These are phyloP conservation scores for Melanostigma gelatinosum DNA, from an alignment of 2,113 vertebrate species.

Conservation along the genomic window DNA sequence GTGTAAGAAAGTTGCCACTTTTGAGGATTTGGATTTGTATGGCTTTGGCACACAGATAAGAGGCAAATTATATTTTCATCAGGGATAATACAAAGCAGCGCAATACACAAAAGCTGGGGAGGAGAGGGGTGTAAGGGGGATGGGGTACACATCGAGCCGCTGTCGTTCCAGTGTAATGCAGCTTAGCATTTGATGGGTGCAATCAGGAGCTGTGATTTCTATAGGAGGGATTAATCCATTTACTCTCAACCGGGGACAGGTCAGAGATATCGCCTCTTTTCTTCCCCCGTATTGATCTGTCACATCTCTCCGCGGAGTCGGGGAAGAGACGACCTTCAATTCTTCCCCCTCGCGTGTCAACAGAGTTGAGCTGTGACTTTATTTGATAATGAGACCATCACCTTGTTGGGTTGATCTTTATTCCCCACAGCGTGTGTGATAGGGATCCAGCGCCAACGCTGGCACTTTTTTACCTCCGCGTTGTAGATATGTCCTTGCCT, in stretches of 20 bases:
- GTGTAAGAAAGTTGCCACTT: conserved; percentile 95
- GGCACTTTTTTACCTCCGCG: conserved; percentile 39
- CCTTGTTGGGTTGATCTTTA: conserved; percentile 76
- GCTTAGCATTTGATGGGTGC: conserved; percentile 93
- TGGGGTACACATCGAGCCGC: conserved; percentile 93
- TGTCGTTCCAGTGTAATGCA: conserved; percentile 94
- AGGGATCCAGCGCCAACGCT: conserved; percentile 46
- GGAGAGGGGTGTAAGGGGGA: conserved; percentile 61
- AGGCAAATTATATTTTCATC: conserved; percentile 99
- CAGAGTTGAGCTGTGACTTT: conserved; percentile 77
- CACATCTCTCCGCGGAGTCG: conserved; percentile 85
- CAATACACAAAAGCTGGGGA: conserved; percentile 89
- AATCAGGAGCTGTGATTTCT: conserved; percentile 96
- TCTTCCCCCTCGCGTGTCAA: conserved; percentile 66
- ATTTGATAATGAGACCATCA: conserved; percentile 82
- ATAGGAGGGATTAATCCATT: conserved; percentile 97
- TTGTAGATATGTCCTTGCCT: conserved; percentile 32
- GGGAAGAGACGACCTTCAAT: conserved; percentile 77
- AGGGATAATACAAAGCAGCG: conserved; percentile 92
- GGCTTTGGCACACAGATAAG: conserved; percentile 97
- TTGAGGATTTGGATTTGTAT: conserved; percentile 96
- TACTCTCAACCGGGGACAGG: conserved; percentile 89
- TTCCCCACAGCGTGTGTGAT: conserved; percentile 55
- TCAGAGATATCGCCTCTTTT: conserved; percentile 81
- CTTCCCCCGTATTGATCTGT: conserved; percentile 90